Percentiles rank a stretch among this genome's conserved stretches.
phyloP scores from a whole-genome alignment of 2,888 invertebrate species.

The Taenaris catops region DNA sequence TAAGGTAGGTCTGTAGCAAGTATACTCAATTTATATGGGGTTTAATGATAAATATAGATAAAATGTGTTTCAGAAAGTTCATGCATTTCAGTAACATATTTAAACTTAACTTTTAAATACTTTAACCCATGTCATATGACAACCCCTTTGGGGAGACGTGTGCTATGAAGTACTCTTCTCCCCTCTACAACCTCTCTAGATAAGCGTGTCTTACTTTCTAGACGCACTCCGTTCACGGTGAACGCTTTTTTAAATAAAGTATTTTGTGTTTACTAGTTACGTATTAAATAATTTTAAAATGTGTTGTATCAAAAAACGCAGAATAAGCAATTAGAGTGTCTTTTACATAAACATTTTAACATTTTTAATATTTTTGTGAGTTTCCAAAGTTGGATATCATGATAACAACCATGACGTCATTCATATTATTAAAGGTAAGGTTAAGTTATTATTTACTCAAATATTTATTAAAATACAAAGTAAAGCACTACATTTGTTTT shows the following conservation, averaged over 20 bases:
- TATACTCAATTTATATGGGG: too few relatives aligned
- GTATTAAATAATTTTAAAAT: slow-evolving; percentile 42
- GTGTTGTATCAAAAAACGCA: slow-evolving; percentile 42
- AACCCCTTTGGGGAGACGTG: too few relatives aligned
- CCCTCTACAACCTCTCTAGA: too few relatives aligned
- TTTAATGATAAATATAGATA: too few relatives aligned
- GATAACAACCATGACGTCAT: slow-evolving; percentile 80
- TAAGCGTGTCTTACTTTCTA: too few relatives aligned
- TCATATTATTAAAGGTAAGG: slow-evolving; percentile 76
- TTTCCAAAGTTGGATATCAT: slow-evolving; percentile 69
- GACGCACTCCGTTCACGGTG: slow-evolving; percentile 60
- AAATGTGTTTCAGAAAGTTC: too few relatives aligned
- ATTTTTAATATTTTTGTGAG: slow-evolving; percentile 56
- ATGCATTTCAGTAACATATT: too few relatives aligned
- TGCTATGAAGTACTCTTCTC: too few relatives aligned
- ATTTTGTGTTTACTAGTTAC: slow-evolving; percentile 37
- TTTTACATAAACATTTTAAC: slow-evolving; percentile 26
- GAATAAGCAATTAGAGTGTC: slow-evolving; percentile 38
- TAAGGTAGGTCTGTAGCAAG: too few relatives aligned
- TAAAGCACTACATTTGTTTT: slow-evolving; percentile 5
- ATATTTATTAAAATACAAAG: slow-evolving; percentile 8
- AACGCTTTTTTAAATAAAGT: slow-evolving; percentile 40
- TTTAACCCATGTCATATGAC: too few relatives aligned
- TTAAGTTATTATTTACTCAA: slow-evolving; percentile 15
- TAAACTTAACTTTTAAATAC: too few relatives aligned